Base-by-base conservation (phyloP, 1,140 invertebrate genomes). In the Penaeus vannamei region DNA sequence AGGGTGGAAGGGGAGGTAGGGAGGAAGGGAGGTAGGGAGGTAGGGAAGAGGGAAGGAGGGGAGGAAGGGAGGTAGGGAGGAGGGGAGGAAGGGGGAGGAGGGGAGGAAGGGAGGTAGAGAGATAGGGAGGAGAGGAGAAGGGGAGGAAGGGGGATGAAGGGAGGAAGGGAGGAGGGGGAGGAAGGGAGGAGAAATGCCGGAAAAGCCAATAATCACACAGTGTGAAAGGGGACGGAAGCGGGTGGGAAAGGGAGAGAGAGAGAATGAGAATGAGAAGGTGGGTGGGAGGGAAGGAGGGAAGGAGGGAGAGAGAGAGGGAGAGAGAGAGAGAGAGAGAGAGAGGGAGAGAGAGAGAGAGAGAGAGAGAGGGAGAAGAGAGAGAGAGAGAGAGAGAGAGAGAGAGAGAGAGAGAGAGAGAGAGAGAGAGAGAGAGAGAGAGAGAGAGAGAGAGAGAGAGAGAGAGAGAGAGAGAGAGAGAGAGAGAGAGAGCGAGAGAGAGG, bases 171-270 rank as follows among this genome's bases (percentile, higher is more conserved):
- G 81, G 81, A 36, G 81, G 53, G 64, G 60, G 59, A 83, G 81
- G 81, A 62, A 61, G 53, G 29, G 60, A 42, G 59, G 23, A 10
- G 29, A 12, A 82, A 19, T 3, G 59, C 26, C 42, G 23, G 26
- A 59, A n/a, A 22, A 8, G 59, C 60, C 8, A 32, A 84, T n/a
- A 42, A 84, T 84, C 23, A 42, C 26, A 26, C 23, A 12, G 23
- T 59, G 60, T 32, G 29, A 29, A 20, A 42, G 82, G 82, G 62
- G 60, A 84, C 53, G 46, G 82, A 64, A 60, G 29, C 19, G 60
- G 60, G 60, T 36, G 60, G 32, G 62, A 66, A 66, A 66, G 62
- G 82, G 82, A 84, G 82, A 42, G 61, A 64, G 66, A 84, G 0
- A 64, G 46, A 42, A 66, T 46, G 66, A 64, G 66, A 32, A 60